Evolutionary conservation across 2,797 vertebrate species (phyloP).

Genomic region (Petrocephalus schoutedeni): DNA sequence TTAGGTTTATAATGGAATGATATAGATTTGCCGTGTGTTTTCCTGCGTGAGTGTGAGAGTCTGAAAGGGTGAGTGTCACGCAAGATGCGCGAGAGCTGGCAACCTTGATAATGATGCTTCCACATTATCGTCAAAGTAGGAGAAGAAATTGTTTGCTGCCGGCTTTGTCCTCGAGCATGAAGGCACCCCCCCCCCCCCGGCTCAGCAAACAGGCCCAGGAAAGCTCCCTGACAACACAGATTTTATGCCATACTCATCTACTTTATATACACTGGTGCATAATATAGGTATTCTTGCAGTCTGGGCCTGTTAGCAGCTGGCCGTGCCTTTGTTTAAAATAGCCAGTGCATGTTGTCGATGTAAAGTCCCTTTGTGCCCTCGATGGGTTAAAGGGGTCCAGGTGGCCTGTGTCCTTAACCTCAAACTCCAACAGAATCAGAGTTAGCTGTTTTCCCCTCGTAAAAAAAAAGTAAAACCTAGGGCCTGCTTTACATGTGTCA

Average conservation of each 20-base stretch:
- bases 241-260: not conserved
- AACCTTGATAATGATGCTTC: not conserved
- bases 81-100: too few species aligned
- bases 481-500: slow-evolving; percentile 8
- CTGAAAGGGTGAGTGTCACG: too few species aligned
- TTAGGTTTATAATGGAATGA: too few species aligned
- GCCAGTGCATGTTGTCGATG: not conserved
- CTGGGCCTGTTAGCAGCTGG: not conserved
- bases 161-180: not conserved
- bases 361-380: not conserved
- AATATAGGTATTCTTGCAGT: not conserved
- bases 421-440: not conserved
- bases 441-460: not conserved
- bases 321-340: not conserved
- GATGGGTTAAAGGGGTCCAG: not conserved
- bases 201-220: not conserved
- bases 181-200: not conserved
- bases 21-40: too few species aligned
- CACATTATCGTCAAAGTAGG: not conserved
- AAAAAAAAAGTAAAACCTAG: not conserved
- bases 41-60: too few species aligned
- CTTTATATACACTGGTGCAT: not conserved
- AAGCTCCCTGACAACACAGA: not conserved
- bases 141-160: not conserved
- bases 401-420: not conserved